These are phyloP conservation scores for Tetramorium parvispinum DNA, from an alignment of 1,140 invertebrate genomes.

Conservation along the genomic window DNA sequence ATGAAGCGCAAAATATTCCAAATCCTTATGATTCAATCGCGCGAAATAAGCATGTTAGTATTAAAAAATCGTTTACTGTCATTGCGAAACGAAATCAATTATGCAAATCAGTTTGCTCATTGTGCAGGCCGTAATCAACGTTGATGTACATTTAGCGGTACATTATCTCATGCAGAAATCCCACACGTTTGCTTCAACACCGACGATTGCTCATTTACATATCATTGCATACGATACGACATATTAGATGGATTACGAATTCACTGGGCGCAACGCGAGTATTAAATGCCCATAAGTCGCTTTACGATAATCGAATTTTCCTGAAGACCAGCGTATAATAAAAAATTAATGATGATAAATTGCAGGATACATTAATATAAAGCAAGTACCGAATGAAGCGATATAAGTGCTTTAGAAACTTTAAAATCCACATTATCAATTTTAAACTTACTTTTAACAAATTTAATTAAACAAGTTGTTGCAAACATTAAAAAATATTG, in stretches of 20 bases:
- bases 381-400: not conserved
- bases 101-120: conserved; percentile 19
- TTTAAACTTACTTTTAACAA: not conserved
- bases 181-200: conserved; percentile 51
- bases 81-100: conserved; percentile 30
- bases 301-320: conserved; percentile 25
- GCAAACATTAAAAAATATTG: not conserved
- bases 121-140: conserved; percentile 38
- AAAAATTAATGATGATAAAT: conserved; percentile 20
- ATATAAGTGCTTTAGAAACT: not conserved
- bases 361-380: conserved; percentile 3
- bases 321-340: not conserved
- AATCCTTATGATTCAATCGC: not conserved
- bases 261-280: conserved; percentile 6
- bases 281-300: conserved; percentile 38
- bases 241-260: conserved; percentile 54
- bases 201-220: conserved; percentile 57
- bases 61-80: conserved; percentile 37
- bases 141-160: conserved; percentile 55
- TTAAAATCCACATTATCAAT: not conserved
- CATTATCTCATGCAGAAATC: conserved; percentile 58
- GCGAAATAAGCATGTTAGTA: conserved; percentile 1
- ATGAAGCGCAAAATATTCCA: not conserved
- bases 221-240: conserved; percentile 44
- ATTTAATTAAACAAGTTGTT: too few relatives aligned